These are phyloP conservation scores for Sipha maydis DNA, from an alignment of 2,888 invertebrate genomes.

Conservation along the genomic window DNA sequence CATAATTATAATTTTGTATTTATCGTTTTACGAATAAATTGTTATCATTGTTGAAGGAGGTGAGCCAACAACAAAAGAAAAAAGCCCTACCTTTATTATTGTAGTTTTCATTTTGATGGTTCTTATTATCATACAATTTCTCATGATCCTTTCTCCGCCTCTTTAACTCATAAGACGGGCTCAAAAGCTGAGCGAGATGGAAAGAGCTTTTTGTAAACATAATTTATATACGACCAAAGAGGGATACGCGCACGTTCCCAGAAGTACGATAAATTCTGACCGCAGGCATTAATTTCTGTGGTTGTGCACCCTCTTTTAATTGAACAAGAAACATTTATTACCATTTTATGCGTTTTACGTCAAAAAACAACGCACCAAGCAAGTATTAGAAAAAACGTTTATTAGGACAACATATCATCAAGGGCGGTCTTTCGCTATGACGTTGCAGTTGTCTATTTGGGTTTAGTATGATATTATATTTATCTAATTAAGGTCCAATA, in stretches of 20 bases:
- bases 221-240: conserved; percentile 48
- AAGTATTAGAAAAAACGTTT: not conserved
- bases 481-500: conserved; percentile 18
- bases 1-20: not conserved
- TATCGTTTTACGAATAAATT: not conserved
- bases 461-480: too few relatives aligned
- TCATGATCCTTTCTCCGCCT: conserved; percentile 26
- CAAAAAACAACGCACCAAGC: not conserved
- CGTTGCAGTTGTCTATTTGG: not conserved
- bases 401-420: conserved; percentile 1
- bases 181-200: not conserved
- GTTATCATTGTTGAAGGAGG: not conserved
- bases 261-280: conserved; percentile 57
- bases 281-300: conserved; percentile 58
- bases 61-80: not conserved
- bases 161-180: not conserved
- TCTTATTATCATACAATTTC: conserved; percentile 56
- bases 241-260: conserved; percentile 20
- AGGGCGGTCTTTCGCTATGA: not conserved
- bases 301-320: conserved; percentile 52
- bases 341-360: conserved; percentile 58
- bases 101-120: conserved; percentile 62
- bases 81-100: conserved; percentile 50
- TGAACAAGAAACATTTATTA: conserved; percentile 60
- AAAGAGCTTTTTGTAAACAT: conserved; percentile 57